Conservation (phyloP, 2,113 vertebrate genomes). For the Micromys minutus region DNA sequence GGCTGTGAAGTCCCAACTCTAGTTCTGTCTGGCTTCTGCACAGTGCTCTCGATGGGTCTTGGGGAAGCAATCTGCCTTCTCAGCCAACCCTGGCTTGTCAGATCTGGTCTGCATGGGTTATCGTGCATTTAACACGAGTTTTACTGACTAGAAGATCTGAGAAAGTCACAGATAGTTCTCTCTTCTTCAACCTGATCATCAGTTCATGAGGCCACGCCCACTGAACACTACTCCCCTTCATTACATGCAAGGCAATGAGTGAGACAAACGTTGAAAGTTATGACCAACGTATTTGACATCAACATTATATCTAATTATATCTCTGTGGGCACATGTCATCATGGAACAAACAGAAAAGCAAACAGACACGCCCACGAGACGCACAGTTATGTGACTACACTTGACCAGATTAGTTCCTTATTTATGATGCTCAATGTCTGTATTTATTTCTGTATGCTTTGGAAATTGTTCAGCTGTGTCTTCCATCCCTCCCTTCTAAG, state of each 20-base stretch:
- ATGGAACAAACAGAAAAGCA: background rate
- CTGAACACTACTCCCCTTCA: rapidly evolving
- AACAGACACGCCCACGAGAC: background rate
- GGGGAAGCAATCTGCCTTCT: background rate
- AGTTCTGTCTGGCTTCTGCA: background rate
- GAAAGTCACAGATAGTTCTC: background rate
- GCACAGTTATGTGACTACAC: background rate
- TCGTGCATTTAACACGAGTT: background rate
- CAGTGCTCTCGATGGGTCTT: background rate
- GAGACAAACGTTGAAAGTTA: background rate
- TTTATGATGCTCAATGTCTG: background rate
- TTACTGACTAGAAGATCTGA: background rate
- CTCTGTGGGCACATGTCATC: background rate
- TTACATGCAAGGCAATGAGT: background rate
- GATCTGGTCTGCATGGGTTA: background rate
- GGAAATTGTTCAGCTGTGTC: background rate
- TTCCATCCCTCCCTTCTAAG: slow-evolving; percentile 32
- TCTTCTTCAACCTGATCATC: background rate
- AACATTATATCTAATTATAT: background rate
- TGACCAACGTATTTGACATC: background rate
- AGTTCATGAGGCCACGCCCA: background rate
- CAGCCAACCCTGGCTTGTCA: background rate
- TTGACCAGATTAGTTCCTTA: slow-evolving; percentile 49
- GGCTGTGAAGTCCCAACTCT: background rate
- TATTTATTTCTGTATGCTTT: slow-evolving; percentile 55